Evolutionary conservation across 2,113 vertebrate species (phyloP), one percentile per base, ranked within the genome.

Genomic region (Hypocryptadius cinnamomeus): DNA sequence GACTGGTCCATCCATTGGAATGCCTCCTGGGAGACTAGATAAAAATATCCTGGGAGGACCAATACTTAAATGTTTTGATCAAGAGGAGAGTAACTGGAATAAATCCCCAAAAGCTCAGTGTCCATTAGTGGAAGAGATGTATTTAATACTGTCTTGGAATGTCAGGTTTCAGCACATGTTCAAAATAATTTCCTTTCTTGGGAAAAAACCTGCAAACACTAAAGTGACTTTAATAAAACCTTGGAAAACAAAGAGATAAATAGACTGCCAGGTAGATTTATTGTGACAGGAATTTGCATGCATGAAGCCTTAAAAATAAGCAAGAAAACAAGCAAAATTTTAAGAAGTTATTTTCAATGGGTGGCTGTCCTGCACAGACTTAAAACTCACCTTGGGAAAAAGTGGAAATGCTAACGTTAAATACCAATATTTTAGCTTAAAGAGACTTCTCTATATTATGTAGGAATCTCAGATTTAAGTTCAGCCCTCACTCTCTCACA

Each of bases 21-120:
- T 97, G 69, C 44, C 66, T 97, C 93, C 70, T 95, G 85, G 77
- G 92, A 97, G 39, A 89, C 61, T 87, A 94, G 87, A 74, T 95
- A 97, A 97, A 98, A 97, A 95, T 95, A 97, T 88, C 77, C 91
- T 78, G 57, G 82, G 91, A 96, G 90, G 90, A 87, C 92, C 92
- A 95, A 84, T 80, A 96, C 79, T 96, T 95, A 94, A 94, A 69
- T 45, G 56, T 96, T 96, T 95, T 87, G 82, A 94, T 79, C 92
- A 94, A 66, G 79, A 91, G 35, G 3, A 50, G 76, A 89, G 40
- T 28, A 65, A 51, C 63, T 61, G 21, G 39, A 90, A 88, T 54
- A 72, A 89, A 91, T 20, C 21, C 31, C 40, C 78, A 64, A 79
- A 79, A 72, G 9, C 48, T 93, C 51, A 44, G 31, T 54, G 50